Base-by-base conservation (phyloP, 2,888 invertebrate genomes). In the Parnassius orleans region DNA sequence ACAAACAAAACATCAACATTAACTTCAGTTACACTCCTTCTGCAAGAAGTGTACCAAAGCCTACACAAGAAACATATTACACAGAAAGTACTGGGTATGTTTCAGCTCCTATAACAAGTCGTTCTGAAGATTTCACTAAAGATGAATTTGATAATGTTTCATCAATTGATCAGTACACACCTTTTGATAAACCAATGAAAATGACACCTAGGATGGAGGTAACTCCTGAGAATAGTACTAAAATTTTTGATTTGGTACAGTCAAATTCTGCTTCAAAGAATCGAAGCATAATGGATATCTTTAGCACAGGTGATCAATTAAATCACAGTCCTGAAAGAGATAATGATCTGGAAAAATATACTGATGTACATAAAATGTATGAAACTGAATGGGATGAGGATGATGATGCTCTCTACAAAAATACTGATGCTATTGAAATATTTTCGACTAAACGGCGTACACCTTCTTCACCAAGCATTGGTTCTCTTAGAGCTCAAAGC, bases 321-420 rank as follows among this genome's bases (percentile, higher is more conserved):
- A 65, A 73, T 51, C 72, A 73, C 44, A 83, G 79, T 68, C 77
- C 83, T 59, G 82, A 86, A 59, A 63, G n/a, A 50, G 69, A 67
- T 46, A 71, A 79, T 67, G 76, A 80, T 53, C 64, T 76, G 44
- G 77, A 86, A 55, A 81, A 79, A n/a, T 79, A 73, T 75, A 78
- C 81, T 43, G 76, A 66, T 71, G 69, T 74, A 19, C 74, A 71
- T 48, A 86, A 80, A 79, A 73, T 65, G 48, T 84, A 83, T 70
- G 86, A 87, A 68, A 77, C 77, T 59, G 76, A 83, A 61, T 90
- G 91, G 91, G 85, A 91, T 73, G 90, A 86, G 61, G 91, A 91
- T 69, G 92, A 92, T 70, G 92, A 92, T 67, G 91, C 85, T 61
- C 81, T 92, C 41, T 92, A 92, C 69, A 85, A 81, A 69, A 77